phyloP scores from a whole-genome alignment of 2,113 vertebrate species.

The Xiphias gladius region DNA sequence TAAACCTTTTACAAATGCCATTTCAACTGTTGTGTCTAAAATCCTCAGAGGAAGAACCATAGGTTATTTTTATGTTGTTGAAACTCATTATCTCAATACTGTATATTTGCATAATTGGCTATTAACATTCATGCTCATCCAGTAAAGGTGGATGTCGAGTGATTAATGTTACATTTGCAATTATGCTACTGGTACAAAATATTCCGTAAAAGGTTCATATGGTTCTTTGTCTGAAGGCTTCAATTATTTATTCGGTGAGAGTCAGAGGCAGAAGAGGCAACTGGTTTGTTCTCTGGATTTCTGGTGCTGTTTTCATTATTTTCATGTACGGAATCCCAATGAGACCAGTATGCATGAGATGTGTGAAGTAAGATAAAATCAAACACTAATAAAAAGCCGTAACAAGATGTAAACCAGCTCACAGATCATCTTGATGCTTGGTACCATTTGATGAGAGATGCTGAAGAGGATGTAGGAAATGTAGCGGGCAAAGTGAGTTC shows the following conservation, averaged over 20 bases:
- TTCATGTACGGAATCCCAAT: conserved; percentile 30
- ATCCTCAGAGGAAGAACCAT: conserved; percentile 37
- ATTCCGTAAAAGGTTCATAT: conserved; percentile 41
- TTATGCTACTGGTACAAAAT: conserved; percentile 54
- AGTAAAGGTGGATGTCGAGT: conserved; percentile 56
- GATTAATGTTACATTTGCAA: conserved; percentile 71
- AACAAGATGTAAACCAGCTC: conserved; percentile 29
- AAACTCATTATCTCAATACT: conserved; percentile 58
- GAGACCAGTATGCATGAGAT: conserved; percentile 45
- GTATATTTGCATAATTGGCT: conserved; percentile 72
- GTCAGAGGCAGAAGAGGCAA: conserved; percentile 43
- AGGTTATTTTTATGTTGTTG: conserved; percentile 57
- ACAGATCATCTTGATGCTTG: conserved; percentile 44
- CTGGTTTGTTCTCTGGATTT: conserved; percentile 44
- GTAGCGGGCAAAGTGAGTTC: conserved; percentile 57
- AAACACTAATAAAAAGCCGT: conserved; percentile 44
- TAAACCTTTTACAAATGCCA: conserved; percentile 35
- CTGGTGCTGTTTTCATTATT: conserved; percentile 46
- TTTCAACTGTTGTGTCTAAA: conserved; percentile 31
- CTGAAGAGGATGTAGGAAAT: conserved; percentile 63
- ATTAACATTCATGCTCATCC: conserved; percentile 69
- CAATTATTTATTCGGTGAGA: conserved; percentile 65
- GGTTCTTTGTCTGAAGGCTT: conserved; percentile 63
- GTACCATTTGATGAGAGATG: conserved; percentile 47
- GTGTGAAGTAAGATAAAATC: conserved; percentile 36